These are phyloP conservation scores for Characodon lateralis DNA, from an alignment of 2,797 vertebrate species.

Conservation along the genomic window DNA sequence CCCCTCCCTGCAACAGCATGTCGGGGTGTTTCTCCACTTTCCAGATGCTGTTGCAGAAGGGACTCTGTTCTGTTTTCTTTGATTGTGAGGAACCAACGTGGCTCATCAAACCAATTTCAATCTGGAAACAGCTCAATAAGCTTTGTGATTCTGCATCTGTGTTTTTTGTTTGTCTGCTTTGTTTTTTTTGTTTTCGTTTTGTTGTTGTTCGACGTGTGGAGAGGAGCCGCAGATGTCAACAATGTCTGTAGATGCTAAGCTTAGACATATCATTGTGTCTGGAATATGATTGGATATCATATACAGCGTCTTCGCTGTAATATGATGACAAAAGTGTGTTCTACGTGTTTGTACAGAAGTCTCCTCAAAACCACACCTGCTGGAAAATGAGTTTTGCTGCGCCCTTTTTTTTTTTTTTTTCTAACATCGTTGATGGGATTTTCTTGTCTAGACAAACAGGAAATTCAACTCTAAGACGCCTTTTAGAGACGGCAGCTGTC, in stretches of 20 bases:
- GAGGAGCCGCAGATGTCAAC: conserved; percentile 10
- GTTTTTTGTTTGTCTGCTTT: conserved; percentile 63
- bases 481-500: conserved; percentile 34
- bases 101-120: conserved; percentile 42
- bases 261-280: conserved; percentile 31
- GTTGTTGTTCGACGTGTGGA: conserved; percentile 25
- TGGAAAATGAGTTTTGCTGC: conserved; percentile 37
- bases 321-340: conserved; percentile 74
- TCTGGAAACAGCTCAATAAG: conserved; percentile 51
- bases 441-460: conserved; percentile 58
- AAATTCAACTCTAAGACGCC: conserved; percentile 58
- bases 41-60: conserved; percentile 50
- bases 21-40: conserved; percentile 41
- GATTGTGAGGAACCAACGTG: conserved; percentile 42
- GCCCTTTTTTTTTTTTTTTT: conserved; percentile 35
- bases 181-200: conserved; percentile 33
- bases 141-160: conserved; percentile 64
- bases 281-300: conserved; percentile 67
- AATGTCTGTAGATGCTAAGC: conserved; percentile 40
- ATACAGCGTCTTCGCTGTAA: conserved; percentile 68
- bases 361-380: conserved; percentile 34
- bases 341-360: conserved; percentile 43
- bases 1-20: conserved; percentile 56
- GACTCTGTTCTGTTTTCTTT: conserved; percentile 24
- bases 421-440: conserved; percentile 69